phyloP scores from a whole-genome alignment of 1,140 invertebrate species.

The Anoplolepis gracilipes region DNA sequence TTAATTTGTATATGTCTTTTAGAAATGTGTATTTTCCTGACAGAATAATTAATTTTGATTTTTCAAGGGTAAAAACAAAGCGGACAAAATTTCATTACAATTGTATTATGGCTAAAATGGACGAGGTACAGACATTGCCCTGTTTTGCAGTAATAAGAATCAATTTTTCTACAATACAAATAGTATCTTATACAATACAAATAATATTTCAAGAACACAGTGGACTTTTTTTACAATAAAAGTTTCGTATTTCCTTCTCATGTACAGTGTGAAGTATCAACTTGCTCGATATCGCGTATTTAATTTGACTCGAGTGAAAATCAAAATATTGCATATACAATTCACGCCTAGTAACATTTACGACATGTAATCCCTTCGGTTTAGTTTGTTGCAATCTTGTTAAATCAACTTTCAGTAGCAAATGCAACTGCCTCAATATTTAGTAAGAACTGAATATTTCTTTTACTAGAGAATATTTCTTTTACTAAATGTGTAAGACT shows the following conservation, averaged over 20 bases:
- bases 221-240: slow-evolving; percentile 58
- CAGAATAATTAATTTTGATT: not conserved
- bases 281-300: slow-evolving; percentile 58
- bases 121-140: slow-evolving; percentile 68
- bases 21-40: too few species aligned
- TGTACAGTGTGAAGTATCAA: slow-evolving; percentile 57
- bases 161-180: slow-evolving; percentile 70
- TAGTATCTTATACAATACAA: slow-evolving; percentile 29
- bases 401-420: slow-evolving; percentile 63
- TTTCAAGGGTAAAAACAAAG: not conserved
- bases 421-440: slow-evolving; percentile 58
- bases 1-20: too few species aligned
- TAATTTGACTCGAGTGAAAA: slow-evolving; percentile 59
- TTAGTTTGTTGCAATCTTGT: slow-evolving; percentile 40
- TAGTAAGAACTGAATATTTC: slow-evolving; percentile 51
- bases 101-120: slow-evolving; percentile 67
- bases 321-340: slow-evolving; percentile 60
- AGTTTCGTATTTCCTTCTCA: slow-evolving; percentile 26
- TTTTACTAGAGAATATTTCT: slow-evolving; percentile 62
- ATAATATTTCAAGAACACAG: slow-evolving; percentile 62
- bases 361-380: slow-evolving; percentile 34
- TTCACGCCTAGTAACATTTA: slow-evolving; percentile 30
- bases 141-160: slow-evolving; percentile 55
- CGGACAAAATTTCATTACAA: slow-evolving; percentile 41
- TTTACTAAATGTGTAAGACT: slow-evolving; percentile 61